Evolutionary conservation across 2,113 vertebrate genomes (phyloP).

Genomic region (Macaca nemestrina): DNA sequence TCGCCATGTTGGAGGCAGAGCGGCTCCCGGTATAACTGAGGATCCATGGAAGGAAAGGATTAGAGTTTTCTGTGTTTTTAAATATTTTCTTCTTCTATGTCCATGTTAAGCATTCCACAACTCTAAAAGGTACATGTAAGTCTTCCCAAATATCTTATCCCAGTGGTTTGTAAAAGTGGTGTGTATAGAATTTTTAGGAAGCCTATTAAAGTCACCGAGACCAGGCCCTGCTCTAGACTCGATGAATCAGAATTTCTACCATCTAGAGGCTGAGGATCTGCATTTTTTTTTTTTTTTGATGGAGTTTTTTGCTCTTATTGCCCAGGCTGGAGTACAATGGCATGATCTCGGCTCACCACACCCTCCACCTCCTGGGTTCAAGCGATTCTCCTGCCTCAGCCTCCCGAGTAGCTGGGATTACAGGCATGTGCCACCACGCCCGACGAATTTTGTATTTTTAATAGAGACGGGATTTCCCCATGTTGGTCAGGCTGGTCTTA

Average conservation of each 20-base stretch:
- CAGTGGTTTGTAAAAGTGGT: not conserved
- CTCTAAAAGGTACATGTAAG: not conserved
- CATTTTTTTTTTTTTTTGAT: not conserved
- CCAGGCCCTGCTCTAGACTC: not conserved
- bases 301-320: no score
- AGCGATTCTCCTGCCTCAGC: no score
- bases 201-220: not conserved
- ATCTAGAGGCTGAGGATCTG: not conserved
- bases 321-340: no score
- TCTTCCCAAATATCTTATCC: not conserved
- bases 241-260: not conserved
- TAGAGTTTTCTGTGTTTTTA: not conserved
- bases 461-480: no score
- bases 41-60: not conserved
- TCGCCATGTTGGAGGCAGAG: slow-evolving; percentile 80
- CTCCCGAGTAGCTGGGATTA: no score
- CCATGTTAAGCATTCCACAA: not conserved
- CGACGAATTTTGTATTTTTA: no score
- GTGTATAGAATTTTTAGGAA: not conserved
- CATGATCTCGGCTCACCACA: no score
- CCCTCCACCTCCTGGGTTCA: no score
- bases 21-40: slow-evolving; percentile 79
- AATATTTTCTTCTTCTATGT: not conserved
- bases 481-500: no score
- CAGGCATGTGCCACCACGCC: no score